Percentiles rank a stretch among this genome's conserved stretches.
Conservation (phyloP, 2,888 invertebrate species). For the Acanthosepion lycidas region DNA sequence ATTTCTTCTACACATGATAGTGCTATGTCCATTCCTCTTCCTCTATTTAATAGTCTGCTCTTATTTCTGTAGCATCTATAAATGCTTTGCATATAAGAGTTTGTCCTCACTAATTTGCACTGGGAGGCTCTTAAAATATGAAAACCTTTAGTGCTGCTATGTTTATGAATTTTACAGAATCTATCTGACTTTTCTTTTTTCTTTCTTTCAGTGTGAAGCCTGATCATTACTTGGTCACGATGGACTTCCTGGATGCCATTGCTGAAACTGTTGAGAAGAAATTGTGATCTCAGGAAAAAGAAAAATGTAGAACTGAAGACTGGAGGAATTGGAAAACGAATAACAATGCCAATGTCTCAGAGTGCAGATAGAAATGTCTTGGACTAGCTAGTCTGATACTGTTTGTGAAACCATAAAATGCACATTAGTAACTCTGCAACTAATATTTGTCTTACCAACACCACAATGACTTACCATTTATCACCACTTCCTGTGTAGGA, state of each 20-base stretch:
- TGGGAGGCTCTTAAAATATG: no score
- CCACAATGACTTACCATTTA: neutral
- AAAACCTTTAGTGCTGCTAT: no score
- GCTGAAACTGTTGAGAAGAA: conserved; percentile 81
- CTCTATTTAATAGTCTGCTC: no score
- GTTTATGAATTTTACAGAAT: neutral
- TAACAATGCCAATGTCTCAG: neutral
- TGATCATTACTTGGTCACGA: conserved; percentile 87
- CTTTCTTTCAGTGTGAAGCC: conserved; percentile 80
- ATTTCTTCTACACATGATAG: no score
- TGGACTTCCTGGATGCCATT: conserved; percentile 89
- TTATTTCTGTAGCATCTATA: no score
- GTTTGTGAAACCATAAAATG: neutral
- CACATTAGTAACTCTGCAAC: neutral
- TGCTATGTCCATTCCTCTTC: no score
- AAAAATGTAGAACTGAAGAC: conserved; percentile 37
- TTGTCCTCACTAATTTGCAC: no score
- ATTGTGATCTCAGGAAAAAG: conserved; percentile 51
- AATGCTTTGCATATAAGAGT: no score
- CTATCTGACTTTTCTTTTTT: neutral
- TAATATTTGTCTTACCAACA: neutral
- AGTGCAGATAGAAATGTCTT: neutral
- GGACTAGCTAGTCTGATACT: neutral
- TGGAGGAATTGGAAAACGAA: neutral
- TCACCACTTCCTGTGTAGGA: neutral